phyloP scores from a whole-genome alignment of 1,140 invertebrate species.

The Lepidotrigona ventralis region DNA sequence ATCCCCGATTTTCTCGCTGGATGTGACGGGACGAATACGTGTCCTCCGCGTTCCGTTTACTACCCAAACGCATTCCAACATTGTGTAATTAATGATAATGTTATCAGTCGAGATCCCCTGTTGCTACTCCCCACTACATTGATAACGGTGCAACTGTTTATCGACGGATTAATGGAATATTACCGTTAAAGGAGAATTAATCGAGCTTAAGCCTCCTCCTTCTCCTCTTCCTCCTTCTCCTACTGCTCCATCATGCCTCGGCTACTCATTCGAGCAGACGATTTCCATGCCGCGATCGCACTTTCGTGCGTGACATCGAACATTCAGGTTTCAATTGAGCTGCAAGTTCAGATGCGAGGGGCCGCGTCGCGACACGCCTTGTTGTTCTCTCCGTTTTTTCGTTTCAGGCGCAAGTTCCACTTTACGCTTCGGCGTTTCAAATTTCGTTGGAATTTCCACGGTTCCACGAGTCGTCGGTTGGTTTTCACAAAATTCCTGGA shows the following conservation, averaged over 20 bases:
- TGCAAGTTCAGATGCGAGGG: background rate
- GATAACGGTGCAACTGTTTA: conserved; percentile 55
- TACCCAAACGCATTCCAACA: conserved; percentile 29
- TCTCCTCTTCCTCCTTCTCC: background rate
- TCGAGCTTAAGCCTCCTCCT: background rate
- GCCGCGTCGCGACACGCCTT: background rate
- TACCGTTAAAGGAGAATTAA: conserved; percentile 55
- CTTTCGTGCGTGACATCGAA: background rate
- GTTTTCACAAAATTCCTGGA: background rate
- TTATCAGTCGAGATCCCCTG: conserved; percentile 26
- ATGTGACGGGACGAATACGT: conserved; percentile 38
- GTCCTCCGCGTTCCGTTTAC: conserved; percentile 15
- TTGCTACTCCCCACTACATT: background rate
- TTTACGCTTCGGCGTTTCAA: no score
- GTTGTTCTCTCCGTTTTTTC: background rate
- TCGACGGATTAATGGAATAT: conserved; percentile 63
- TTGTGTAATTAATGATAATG: conserved; percentile 50
- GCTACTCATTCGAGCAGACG: background rate
- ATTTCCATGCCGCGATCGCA: background rate
- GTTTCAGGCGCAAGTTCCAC: no score
- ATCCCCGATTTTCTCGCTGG: conserved; percentile 38
- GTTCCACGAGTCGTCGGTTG: background rate
- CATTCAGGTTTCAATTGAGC: background rate
- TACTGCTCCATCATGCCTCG: no score
- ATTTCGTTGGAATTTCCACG: background rate